Evolutionary conservation across 2,113 vertebrate genomes (phyloP), one percentile per base, ranked within the genome.

Genomic region (Solea solea): DNA sequence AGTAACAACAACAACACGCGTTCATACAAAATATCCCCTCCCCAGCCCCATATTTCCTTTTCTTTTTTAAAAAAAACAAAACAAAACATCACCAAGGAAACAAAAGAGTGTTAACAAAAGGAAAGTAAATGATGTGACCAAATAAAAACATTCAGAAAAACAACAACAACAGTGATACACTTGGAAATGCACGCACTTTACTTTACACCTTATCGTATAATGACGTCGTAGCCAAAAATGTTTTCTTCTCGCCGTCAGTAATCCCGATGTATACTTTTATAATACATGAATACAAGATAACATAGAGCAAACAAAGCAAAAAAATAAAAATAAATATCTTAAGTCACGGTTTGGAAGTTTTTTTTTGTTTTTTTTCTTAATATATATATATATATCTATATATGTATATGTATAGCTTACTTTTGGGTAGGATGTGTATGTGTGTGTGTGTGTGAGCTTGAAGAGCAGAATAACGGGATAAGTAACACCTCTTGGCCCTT

Each of bases 241-340:
- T 78, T 80, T 78, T 81, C 86, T 87, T 67, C 81, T 85, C 34
- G 44, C 67, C 88, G 85, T 88, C 64, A 84, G 81, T 88, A 86
- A 76, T 89, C 61, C 74, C 69, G 80, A 72, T 87, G 88, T 87
- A 89, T 87, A 90, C 82, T 90, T 21, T 92, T 93, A 94, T 90
- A 93, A 85, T 86, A 89, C 73, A 86, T 86, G 89, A 91, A 92
- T 89, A 90, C 86, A 89, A 71, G 87, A 85, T 93, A 93, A 15
- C 81, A 72, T 90, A 91, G 91, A 93, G 93, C 93, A 89, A 21
- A 89, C 79, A 90, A 90, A 95, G 94, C 89, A 92, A 93, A 86
- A 89, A 78, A 90, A 94, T 96, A 97, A 98, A 13, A 48, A 93
- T 96, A 97, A 98, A 96, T 97, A 97, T 92, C 93, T 91, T 89